Conservation (phyloP, 2,888 invertebrate genomes). For the Eumerus sabulonum region DNA sequence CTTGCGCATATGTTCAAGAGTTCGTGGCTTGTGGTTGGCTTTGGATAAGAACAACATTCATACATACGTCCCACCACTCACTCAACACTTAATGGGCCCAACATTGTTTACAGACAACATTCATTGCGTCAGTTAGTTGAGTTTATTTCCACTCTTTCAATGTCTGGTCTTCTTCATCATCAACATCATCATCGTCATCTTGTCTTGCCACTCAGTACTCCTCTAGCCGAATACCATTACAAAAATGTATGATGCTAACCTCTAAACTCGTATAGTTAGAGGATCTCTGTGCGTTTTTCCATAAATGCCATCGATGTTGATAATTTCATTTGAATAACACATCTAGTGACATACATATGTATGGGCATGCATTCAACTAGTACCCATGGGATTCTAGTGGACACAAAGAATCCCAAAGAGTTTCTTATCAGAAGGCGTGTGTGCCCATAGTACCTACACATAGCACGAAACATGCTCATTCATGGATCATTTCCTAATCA, state of each 20-base stretch:
- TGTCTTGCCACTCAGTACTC: conserved; percentile 11
- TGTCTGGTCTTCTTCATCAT: conserved; percentile 38
- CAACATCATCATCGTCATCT: conserved; percentile 37
- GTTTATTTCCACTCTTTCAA: conserved; percentile 31
- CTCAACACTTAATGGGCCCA: conserved; percentile 55
- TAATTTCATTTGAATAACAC: conserved; percentile 51
- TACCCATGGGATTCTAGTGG: neutral
- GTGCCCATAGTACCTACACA: too few species aligned
- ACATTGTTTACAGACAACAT: conserved; percentile 49
- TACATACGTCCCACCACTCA: conserved; percentile 40
- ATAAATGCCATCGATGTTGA: conserved; percentile 55
- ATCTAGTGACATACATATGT: conserved; percentile 10
- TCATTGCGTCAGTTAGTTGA: conserved; percentile 35
- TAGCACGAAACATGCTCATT: conserved; percentile 52
- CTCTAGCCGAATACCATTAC: conserved; percentile 63
- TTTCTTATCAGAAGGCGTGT: conserved; percentile 53
- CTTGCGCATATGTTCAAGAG: conserved; percentile 65
- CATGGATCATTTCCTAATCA: conserved; percentile 67
- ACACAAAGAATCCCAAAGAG: conserved; percentile 52
- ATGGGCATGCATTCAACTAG: conserved; percentile 1
- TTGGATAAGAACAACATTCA: conserved; percentile 15
- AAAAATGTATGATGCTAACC: conserved; percentile 35
- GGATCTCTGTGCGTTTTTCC: conserved; percentile 37
- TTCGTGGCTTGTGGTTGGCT: conserved; percentile 48
- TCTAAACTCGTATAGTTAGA: conserved; percentile 16